A percentile compares a stretch with the other conserved stretches of the same genome.
phyloP scores from a whole-genome alignment of 2,113 vertebrate species.

The Azemiops feae region DNA sequence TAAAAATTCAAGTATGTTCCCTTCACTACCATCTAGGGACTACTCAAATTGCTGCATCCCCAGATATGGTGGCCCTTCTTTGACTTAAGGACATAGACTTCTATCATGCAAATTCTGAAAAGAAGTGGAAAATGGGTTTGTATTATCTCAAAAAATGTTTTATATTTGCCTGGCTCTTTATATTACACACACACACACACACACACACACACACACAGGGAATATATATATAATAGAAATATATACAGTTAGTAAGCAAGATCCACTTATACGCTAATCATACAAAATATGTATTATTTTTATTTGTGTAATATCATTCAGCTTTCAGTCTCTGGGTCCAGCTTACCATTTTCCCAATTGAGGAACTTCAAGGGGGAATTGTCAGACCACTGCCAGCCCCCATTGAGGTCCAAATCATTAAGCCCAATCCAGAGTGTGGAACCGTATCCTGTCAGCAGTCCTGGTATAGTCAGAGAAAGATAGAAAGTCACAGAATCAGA shows the following conservation, averaged over 20 bases:
- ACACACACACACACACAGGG: neutral
- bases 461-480: slow-evolving; percentile 56
- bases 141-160: neutral
- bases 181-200: neutral
- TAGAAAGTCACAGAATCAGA: neutral
- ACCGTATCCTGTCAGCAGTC: slow-evolving; percentile 88
- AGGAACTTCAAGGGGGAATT: slow-evolving; percentile 93
- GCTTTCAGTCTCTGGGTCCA: neutral
- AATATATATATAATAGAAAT: neutral
- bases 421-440: slow-evolving; percentile 93
- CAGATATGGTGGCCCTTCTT: neutral
- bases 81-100: neutral
- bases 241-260: neutral
- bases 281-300: neutral
- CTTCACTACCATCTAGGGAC: neutral
- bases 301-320: neutral
- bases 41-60: neutral
- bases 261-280: no score
- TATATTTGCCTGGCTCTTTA: neutral
- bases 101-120: neutral
- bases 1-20: neutral
- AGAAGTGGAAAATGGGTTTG: neutral
- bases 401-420: slow-evolving; percentile 91
- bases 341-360: slow-evolving; percentile 94
- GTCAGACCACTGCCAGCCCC: slow-evolving; percentile 98